Base-by-base conservation (phyloP, 92 coral and sea anemone species). In the Heliopora coerulea region DNA sequence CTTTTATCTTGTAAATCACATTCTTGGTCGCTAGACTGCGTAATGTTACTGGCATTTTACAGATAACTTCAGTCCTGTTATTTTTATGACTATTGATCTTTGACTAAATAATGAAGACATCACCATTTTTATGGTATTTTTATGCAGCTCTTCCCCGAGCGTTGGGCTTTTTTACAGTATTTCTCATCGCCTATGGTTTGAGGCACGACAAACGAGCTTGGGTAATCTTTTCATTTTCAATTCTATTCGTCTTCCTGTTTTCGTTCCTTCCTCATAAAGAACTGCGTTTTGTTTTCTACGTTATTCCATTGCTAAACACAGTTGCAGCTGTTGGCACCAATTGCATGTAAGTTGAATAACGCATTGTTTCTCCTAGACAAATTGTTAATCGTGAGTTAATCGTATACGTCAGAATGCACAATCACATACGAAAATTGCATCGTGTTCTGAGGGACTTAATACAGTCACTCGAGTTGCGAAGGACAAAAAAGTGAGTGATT, bases 251-350 rank as follows among this genome's bases (percentile, higher is more conserved):
- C 17, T 72, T 88, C 8, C 69, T 95, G 56, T 95, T 85, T 67
- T 95, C 99, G 10, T 78, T 90, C 65, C 91, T 95, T 29, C 97
- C 99, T 0, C 99, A 95, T 72, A 95, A 95, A 49, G 99, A 95
- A 59, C 91, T 95, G 27, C 90, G 99, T 19, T 95, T 95, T 40
- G 82, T 95, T 21, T 85, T 95, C 23, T 95, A 95, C 56, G 86
- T 95, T 44, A 67, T 95, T 7, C 96, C 99, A 28, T 75, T 95
- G 41, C 68, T 95, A 39, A 95, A 90, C 60, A 79, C 89, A 34
- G 91, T 86, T 1, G 96, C 96, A 31, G 99, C 99, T 0, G 88
- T 91, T 88, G 99, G 99, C 26, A 81, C 90, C 56, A 88, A 89
- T 58, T 86, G 59, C 59, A 82, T 95, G 99, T 95, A 80, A 85